Conservation (phyloP, 1,140 invertebrate genomes). For the Medauroidea extradentata region DNA sequence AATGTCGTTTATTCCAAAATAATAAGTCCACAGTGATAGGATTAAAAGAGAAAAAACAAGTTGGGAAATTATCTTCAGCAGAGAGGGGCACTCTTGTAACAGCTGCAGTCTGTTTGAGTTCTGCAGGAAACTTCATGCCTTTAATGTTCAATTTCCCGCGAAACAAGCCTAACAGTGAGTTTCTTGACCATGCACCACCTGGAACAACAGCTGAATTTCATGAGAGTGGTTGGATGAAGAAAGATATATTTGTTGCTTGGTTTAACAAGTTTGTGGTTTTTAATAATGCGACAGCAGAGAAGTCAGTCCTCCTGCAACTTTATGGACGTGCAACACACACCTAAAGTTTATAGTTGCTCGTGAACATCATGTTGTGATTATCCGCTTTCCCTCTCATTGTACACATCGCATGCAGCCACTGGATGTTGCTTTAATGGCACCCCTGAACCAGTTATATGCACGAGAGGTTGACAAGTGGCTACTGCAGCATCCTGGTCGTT, state of each 20-base stretch:
- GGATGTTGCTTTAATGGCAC: no score
- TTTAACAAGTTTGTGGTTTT: conserved; percentile 33
- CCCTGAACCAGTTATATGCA: no score
- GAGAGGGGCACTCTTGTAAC: conserved; percentile 36
- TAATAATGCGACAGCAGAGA: conserved; percentile 18
- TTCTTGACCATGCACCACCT: conserved; percentile 22
- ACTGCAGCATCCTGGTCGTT: no score
- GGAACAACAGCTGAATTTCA: conserved; percentile 27
- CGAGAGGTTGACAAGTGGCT: no score
- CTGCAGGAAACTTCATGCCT: conserved; percentile 28
- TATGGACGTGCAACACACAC: conserved; percentile 40
- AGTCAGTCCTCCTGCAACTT: conserved; percentile 35
- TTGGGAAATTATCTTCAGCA: conserved; percentile 26
- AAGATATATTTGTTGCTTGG: conserved; percentile 37
- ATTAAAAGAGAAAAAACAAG: conserved; percentile 31
- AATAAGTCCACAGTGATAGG: conserved; percentile 31
- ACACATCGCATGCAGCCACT: no score
- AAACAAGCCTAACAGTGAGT: conserved; percentile 20
- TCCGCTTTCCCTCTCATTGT: conserved; percentile 37
- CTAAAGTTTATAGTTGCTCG: conserved; percentile 38
- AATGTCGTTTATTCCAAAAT: conserved; percentile 38
- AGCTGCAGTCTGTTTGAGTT: conserved; percentile 33
- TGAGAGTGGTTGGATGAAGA: conserved; percentile 36
- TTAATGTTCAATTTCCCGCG: conserved; percentile 37
- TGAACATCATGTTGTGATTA: conserved; percentile 34